Conservation (phyloP, 2,888 invertebrate species). For the Cybosia mesomella region DNA sequence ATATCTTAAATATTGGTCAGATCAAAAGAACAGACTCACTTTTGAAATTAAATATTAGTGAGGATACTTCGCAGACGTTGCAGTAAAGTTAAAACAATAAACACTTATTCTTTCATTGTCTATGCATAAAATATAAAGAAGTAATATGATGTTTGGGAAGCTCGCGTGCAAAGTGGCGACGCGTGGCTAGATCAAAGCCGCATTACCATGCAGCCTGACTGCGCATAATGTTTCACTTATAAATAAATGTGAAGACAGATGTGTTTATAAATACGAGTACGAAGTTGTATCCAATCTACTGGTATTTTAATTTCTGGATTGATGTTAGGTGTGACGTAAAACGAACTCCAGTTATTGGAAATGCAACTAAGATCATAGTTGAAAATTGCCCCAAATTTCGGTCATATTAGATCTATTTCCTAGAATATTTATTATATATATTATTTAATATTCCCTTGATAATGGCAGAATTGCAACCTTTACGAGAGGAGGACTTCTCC, state of each 20-base stretch:
- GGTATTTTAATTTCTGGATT: conserved; percentile 3
- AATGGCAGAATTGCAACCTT: no score
- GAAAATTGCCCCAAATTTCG: no score
- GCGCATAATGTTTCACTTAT: conserved; percentile 56
- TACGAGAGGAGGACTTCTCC: no score
- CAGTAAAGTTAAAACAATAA: conserved; percentile 18
- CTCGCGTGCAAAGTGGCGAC: conserved; percentile 37
- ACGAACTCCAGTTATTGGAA: not conserved
- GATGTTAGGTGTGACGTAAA: conserved; percentile 2
- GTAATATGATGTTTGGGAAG: conserved; percentile 41
- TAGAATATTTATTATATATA: no score
- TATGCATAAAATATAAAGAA: conserved; percentile 13
- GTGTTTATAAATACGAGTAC: conserved; percentile 21
- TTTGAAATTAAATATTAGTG: not conserved
- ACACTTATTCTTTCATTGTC: conserved; percentile 18
- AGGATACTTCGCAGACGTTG: conserved; percentile 3
- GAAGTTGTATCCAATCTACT: not conserved
- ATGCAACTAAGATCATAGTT: not conserved
- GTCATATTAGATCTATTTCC: no score
- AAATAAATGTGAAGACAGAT: conserved; percentile 31
- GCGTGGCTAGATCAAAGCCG: conserved; percentile 68
- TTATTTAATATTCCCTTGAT: no score
- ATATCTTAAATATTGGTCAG: not conserved
- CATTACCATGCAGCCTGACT: conserved; percentile 63
- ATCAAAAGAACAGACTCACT: conserved; percentile 4